Conservation (phyloP, 2,888 invertebrate species). For the Pedicia rivosa region DNA sequence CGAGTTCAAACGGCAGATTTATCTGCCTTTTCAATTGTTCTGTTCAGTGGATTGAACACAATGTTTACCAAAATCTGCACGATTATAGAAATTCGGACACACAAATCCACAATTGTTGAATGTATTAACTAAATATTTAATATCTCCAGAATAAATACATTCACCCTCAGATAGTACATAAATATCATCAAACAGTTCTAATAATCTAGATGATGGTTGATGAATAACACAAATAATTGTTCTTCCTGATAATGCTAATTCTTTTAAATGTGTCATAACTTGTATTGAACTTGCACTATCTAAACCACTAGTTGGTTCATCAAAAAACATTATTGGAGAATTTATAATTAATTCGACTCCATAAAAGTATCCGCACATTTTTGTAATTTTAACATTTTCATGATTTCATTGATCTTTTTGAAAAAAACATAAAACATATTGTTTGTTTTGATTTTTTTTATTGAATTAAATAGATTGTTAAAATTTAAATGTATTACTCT, state of each 20-base stretch:
- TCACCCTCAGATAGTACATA: constrained; percentile 64
- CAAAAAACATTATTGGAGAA: constrained; percentile 85
- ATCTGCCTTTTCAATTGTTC: no score
- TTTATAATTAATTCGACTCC: constrained; percentile 81
- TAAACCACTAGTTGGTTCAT: constrained; percentile 81
- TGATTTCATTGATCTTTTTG: constrained; percentile 58
- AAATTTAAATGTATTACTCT: no score
- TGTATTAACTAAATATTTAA: constrained; percentile 53
- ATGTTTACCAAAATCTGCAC: constrained; percentile 67
- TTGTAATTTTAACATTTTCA: constrained; percentile 54
- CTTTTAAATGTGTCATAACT: constrained; percentile 58
- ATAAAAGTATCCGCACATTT: constrained; percentile 45
- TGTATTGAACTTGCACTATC: constrained; percentile 71
- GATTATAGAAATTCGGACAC: constrained; percentile 81
- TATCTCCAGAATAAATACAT: constrained; percentile 63
- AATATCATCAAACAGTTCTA: constrained; percentile 75
- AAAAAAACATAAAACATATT: no score
- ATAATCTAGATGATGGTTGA: constrained; percentile 72
- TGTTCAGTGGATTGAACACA: no score
- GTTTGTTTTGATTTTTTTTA: no score
- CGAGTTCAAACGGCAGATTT: no score
- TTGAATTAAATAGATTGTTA: no score
- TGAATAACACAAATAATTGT: constrained; percentile 81
- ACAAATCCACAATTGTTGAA: constrained; percentile 46
- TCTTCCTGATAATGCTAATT: constrained; percentile 62